Conservation (phyloP, 2,113 vertebrate genomes). For the Oophaga pumilio region DNA sequence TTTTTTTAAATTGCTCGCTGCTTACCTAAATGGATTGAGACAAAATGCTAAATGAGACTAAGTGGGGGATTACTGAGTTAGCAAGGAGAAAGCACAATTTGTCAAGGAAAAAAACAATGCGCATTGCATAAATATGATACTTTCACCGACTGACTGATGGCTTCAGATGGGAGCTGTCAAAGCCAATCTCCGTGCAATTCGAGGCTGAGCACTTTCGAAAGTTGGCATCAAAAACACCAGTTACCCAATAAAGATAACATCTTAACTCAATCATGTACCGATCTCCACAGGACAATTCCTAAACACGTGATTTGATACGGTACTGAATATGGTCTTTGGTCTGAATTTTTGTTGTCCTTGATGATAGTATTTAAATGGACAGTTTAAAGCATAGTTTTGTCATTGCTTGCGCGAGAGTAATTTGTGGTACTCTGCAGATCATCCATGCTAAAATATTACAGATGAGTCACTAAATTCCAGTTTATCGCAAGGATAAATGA, state of each 20-base stretch:
- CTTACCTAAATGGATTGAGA: constrained; percentile 37
- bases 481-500: background rate
- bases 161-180: constrained; percentile 35
- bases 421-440: background rate
- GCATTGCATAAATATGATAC: constrained; percentile 35
- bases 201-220: constrained; percentile 34
- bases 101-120: constrained; percentile 44
- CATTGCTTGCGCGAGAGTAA: background rate
- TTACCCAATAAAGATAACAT: constrained; percentile 51
- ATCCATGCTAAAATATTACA: constrained; percentile 22
- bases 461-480: background rate
- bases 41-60: constrained; percentile 46
- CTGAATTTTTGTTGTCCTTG: background rate
- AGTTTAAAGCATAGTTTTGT: constrained; percentile 35
- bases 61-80: constrained; percentile 41
- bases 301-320: background rate
- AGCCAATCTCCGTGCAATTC: constrained; percentile 3
- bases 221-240: constrained; percentile 45
- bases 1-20: constrained; percentile 40
- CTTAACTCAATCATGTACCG: constrained; percentile 34
- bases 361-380: constrained; percentile 45
- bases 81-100: constrained; percentile 41
- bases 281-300: background rate
- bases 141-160: constrained; percentile 25
- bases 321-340: background rate